Percentiles rank a stretch among this genome's conserved stretches.
phyloP scores from a whole-genome alignment of 2,888 invertebrate genomes.

The Dicranocentrus wangi region DNA sequence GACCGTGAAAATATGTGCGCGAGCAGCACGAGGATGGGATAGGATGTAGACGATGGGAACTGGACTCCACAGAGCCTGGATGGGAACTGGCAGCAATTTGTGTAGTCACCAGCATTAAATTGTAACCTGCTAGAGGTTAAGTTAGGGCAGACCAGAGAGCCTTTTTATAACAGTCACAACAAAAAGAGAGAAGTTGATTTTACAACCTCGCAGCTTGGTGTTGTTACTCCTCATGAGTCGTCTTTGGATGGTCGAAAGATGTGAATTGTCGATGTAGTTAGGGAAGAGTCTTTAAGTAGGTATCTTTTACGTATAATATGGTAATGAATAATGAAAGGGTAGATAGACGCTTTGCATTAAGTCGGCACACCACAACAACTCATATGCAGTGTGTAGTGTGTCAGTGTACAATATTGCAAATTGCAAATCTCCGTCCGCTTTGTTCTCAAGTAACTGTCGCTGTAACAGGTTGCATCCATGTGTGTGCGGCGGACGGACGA shows the following conservation, averaged over 20 bases:
- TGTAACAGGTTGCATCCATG: too few species aligned
- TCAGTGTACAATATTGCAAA: background rate
- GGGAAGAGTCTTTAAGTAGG: background rate
- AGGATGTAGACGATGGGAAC: slow-evolving; percentile 36
- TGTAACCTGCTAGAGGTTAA: background rate
- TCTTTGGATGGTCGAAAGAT: background rate
- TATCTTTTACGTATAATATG: background rate
- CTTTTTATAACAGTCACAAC: background rate
- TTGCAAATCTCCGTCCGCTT: background rate
- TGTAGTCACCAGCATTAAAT: background rate
- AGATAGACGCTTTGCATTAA: too few species aligned
- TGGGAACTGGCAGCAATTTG: slow-evolving; percentile 21
- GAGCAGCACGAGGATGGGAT: too few species aligned
- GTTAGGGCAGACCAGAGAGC: slow-evolving; percentile 2
- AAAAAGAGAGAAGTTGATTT: too few species aligned
- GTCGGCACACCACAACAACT: too few species aligned
- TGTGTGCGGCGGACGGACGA: too few species aligned
- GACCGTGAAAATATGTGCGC: too few species aligned
- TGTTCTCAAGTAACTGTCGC: too few species aligned
- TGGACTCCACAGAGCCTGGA: slow-evolving; percentile 47
- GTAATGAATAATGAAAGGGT: too few species aligned
- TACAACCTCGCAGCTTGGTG: too few species aligned
- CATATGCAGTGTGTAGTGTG: too few species aligned
- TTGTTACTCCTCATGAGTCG: too few species aligned
- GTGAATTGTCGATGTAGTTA: background rate